phyloP scores from a whole-genome alignment of 2,888 invertebrate species.

The Tuta absoluta region DNA sequence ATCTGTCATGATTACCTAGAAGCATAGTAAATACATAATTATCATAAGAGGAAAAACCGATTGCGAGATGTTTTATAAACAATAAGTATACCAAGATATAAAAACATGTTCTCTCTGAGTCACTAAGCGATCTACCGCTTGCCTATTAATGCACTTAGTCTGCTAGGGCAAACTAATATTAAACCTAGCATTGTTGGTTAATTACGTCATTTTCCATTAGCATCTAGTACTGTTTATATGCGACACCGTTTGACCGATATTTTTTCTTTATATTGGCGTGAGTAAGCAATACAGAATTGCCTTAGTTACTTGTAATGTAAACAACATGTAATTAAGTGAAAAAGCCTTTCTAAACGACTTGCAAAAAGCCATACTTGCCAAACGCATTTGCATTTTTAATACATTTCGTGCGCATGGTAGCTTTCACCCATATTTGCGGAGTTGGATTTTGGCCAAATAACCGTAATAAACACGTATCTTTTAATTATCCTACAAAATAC shows the following conservation, averaged over 20 bases:
- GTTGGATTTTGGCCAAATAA: constrained; percentile 4
- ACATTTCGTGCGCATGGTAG: neutral
- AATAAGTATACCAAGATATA: constrained; percentile 2
- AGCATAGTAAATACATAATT: neutral
- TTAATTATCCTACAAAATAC: too few species aligned
- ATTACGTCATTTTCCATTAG: constrained; percentile 3
- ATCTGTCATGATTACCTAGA: neutral
- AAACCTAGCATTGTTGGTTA: neutral
- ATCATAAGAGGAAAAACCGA: neutral
- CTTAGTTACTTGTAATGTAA: too few species aligned
- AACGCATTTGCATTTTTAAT: neutral
- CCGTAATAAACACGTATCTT: neutral
- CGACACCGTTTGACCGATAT: neutral
- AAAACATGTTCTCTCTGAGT: neutral
- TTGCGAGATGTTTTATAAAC: neutral
- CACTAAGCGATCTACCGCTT: neutral
- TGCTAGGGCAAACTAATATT: neutral
- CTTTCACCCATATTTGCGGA: neutral
- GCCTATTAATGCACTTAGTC: neutral
- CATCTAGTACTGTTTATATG: neutral
- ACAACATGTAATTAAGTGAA: neutral
- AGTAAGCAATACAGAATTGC: neutral
- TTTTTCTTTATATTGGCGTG: neutral
- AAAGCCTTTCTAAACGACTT: neutral
- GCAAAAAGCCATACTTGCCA: neutral